A percentile compares a stretch with the other conserved stretches of the same genome.
phyloP scores from a whole-genome alignment of 1,140 invertebrate genomes.

The Hylaeus anthracinus region DNA sequence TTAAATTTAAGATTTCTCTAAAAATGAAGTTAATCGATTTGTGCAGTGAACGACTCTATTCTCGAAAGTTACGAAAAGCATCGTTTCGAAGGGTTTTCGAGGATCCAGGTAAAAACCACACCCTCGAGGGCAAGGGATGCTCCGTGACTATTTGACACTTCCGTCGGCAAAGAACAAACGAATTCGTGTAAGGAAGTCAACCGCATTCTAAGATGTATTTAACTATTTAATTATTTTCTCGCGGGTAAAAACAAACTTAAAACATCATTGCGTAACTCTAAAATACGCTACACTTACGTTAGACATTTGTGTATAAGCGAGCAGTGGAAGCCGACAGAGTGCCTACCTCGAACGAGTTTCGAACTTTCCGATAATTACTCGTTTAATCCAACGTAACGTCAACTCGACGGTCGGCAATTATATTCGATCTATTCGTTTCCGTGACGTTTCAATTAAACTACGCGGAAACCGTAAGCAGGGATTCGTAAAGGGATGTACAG shows the following conservation, averaged over 20 bases:
- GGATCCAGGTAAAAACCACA: constrained; percentile 73
- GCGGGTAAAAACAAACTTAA: no score
- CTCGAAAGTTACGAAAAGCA: neutral
- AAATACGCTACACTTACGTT: neutral
- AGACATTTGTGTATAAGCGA: neutral
- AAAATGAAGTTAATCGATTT: no score
- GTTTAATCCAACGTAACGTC: neutral
- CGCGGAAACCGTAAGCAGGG: constrained; percentile 3
- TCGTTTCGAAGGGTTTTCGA: constrained; percentile 52
- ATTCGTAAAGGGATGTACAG: neutral
- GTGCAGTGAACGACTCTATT: no score
- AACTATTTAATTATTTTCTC: no score
- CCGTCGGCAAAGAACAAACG: neutral
- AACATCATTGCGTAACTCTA: neutral
- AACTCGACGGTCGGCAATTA: constrained; percentile 24
- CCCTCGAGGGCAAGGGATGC: constrained; percentile 42
- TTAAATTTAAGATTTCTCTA: no score
- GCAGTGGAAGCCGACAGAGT: neutral
- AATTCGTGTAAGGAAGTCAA: constrained; percentile 11
- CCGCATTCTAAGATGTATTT: no score
- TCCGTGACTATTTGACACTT: constrained; percentile 8
- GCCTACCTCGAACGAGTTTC: constrained; percentile 26
- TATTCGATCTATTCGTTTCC: constrained; percentile 23
- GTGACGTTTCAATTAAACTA: constrained; percentile 36
- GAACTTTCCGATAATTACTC: constrained; percentile 53